These are phyloP conservation scores for Hyperopisus bebe DNA, from an alignment of 2,113 vertebrate species.

Conservation along the genomic window DNA sequence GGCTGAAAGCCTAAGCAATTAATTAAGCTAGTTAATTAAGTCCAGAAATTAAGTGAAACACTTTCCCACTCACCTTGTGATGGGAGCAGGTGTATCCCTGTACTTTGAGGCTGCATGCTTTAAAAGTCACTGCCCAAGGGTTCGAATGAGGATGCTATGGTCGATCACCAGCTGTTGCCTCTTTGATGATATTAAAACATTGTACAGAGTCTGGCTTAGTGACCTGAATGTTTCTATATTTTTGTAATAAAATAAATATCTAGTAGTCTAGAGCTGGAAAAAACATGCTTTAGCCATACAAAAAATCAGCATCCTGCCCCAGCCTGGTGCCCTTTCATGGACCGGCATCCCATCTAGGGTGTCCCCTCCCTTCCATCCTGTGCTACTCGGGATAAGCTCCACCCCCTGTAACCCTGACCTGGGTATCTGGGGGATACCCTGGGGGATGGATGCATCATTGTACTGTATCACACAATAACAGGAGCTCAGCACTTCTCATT, in stretches of 20 bases:
- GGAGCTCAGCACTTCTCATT: background rate
- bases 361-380: background rate
- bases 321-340: background rate
- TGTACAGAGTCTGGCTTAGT: background rate
- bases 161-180: background rate
- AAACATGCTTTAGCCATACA: background rate
- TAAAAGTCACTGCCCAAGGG: background rate
- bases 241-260: background rate
- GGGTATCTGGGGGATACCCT: background rate
- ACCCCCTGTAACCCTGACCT: background rate
- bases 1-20: background rate
- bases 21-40: background rate
- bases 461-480: background rate
- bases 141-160: background rate
- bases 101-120: background rate
- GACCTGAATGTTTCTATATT: background rate
- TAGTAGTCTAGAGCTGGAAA: background rate
- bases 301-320: background rate
- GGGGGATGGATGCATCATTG: background rate
- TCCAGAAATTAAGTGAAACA: background rate
- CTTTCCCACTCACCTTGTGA: background rate
- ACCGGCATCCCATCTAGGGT: background rate
- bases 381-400: background rate
- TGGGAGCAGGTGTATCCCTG: background rate
- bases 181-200: background rate